Conservation (phyloP, 1,140 invertebrate genomes). For the Apis dorsata region DNA sequence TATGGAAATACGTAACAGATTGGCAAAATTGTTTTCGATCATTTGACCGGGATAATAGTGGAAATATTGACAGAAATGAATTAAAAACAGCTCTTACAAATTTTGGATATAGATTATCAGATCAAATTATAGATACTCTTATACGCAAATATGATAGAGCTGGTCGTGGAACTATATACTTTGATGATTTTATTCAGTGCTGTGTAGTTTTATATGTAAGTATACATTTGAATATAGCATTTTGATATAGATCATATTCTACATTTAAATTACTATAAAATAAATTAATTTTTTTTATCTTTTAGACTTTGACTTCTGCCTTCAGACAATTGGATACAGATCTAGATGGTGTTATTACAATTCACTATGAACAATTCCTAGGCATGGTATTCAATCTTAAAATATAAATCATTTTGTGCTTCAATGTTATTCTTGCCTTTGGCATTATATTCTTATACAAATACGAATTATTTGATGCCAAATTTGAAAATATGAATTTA, state of each 20-base stretch:
- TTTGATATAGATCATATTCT: not conserved
- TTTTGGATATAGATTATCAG: constrained; percentile 96
- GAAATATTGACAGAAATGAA: constrained; percentile 96
- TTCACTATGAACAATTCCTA: constrained; percentile 98
- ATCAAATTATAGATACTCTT: constrained; percentile 89
- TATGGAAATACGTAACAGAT: constrained; percentile 99
- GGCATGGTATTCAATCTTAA: constrained; percentile 96
- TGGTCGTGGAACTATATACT: constrained; percentile 94
- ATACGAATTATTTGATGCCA: constrained; percentile 21
- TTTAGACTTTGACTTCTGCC: constrained; percentile 93
- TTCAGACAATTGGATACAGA: constrained; percentile 96
- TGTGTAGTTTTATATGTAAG: constrained; percentile 96
- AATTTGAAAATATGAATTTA: not conserved
- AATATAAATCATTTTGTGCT: constrained; percentile 81
- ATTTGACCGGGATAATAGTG: constrained; percentile 96
- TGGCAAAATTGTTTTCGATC: constrained; percentile 98
- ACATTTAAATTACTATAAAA: not conserved
- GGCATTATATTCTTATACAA: not conserved
- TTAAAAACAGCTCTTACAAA: constrained; percentile 92
- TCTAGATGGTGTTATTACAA: constrained; percentile 96
- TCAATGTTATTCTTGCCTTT: constrained; percentile 19
- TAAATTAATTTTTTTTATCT: constrained; percentile 73
- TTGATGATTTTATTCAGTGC: constrained; percentile 99
- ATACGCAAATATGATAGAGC: constrained; percentile 96
- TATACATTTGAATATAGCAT: constrained; percentile 60